A percentile compares a stretch with the other conserved stretches of the same genome.
Conservation (phyloP, 2,113 vertebrate genomes). For the Microcebus lehilahytsara region DNA sequence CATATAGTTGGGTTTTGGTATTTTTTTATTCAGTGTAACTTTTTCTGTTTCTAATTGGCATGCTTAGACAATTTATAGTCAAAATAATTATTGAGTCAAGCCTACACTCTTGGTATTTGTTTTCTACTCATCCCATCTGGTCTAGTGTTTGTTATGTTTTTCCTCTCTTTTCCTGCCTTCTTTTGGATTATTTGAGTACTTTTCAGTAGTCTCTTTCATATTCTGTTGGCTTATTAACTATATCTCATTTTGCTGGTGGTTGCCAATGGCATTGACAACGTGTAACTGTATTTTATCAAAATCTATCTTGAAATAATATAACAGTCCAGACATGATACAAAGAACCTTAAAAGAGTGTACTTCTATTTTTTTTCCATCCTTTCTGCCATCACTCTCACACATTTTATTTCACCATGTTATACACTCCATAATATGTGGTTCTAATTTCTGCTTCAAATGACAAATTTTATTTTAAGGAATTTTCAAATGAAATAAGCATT, state of each 20-base stretch:
- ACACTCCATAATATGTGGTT: not conserved
- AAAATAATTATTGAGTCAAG: not conserved
- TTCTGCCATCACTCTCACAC: not conserved
- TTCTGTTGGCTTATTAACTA: not conserved
- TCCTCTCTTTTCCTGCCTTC: not conserved
- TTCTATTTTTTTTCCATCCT: not conserved
- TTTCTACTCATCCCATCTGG: not conserved
- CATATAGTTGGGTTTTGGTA: not conserved
- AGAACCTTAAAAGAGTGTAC: not conserved
- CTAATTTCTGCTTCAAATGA: not conserved
- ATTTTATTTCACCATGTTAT: not conserved
- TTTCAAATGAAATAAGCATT: not conserved
- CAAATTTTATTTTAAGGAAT: not conserved
- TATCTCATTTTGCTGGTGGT: not conserved
- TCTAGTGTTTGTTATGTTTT: not conserved
- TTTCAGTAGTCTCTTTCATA: not conserved
- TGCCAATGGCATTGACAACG: not conserved
- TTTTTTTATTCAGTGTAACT: not conserved
- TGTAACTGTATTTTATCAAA: not conserved
- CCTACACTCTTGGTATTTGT: not conserved
- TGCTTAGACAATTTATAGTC: conserved; percentile 3
- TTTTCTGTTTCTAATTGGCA: conserved; percentile 5
- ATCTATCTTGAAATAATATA: not conserved
- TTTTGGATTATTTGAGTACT: not conserved
- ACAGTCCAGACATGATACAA: not conserved